These are phyloP conservation scores for Xestia sexstrigata DNA, from an alignment of 2,888 invertebrate genomes.

Conservation along the genomic window DNA sequence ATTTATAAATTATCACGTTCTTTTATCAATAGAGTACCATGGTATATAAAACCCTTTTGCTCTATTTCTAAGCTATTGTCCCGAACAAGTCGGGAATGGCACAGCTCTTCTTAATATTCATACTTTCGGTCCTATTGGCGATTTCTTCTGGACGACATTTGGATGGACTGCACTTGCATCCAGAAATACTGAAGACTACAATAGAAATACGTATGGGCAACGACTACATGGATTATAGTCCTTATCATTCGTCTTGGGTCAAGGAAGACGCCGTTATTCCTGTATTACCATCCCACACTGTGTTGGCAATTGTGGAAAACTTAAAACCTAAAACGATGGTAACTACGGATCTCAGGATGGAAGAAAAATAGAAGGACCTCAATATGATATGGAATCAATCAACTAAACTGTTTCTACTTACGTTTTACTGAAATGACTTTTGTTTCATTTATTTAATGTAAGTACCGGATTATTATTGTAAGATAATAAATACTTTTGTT, in stretches of 20 bases:
- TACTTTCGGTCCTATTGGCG: slow-evolving; percentile 69
- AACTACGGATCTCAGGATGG: background rate
- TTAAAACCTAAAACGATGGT: background rate
- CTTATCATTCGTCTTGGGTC: slow-evolving; percentile 67
- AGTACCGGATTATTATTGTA: slow-evolving; percentile 2
- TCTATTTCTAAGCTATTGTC: slow-evolving; percentile 54
- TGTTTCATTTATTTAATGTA: background rate
- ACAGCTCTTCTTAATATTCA: slow-evolving; percentile 69
- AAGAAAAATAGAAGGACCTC: background rate
- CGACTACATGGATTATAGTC: slow-evolving; percentile 82
- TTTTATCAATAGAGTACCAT: slow-evolving; percentile 32
- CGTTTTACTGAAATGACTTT: background rate
- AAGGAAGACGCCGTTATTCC: slow-evolving; percentile 56
- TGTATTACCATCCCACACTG: slow-evolving; percentile 25
- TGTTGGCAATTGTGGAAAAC: slow-evolving; percentile 22
- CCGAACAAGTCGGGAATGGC: slow-evolving; percentile 73
- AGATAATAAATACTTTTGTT: slow-evolving; percentile 24
- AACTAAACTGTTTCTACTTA: background rate
- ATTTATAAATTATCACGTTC: slow-evolving; percentile 54
- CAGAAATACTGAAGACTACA: slow-evolving; percentile 79
- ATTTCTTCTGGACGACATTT: slow-evolving; percentile 63
- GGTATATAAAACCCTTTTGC: slow-evolving; percentile 65
- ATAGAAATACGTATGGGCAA: slow-evolving; percentile 75
- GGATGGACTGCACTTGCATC: slow-evolving; percentile 78
- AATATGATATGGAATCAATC: background rate